phyloP scores from a whole-genome alignment of 2,797 vertebrate genomes.

The Ctenopoma kingsleyae region DNA sequence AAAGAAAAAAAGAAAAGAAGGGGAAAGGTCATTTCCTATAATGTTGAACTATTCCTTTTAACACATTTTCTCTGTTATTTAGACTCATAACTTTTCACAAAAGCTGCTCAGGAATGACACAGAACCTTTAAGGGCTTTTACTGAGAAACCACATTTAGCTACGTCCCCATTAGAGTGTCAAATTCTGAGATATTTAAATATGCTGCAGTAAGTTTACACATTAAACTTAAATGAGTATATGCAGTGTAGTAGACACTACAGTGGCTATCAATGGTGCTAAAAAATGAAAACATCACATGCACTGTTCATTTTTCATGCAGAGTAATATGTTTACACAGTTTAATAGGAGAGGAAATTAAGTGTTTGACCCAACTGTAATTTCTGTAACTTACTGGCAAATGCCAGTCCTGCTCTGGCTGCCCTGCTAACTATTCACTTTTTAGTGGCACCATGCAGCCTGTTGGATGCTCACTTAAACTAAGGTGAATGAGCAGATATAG shows the following conservation, averaged over 20 bases:
- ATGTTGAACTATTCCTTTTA: too few relatives aligned
- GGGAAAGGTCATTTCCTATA: too few relatives aligned
- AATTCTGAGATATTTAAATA: conserved; percentile 11
- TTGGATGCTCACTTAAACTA: conserved; percentile 20
- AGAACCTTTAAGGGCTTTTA: background rate
- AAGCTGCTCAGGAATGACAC: background rate
- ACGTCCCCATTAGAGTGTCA: conserved; percentile 5
- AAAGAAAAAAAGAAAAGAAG: too few relatives aligned
- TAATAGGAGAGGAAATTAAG: conserved; percentile 12
- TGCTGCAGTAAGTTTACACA: background rate
- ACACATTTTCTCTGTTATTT: background rate
- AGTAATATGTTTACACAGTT: conserved; percentile 5
- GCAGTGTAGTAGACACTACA: background rate
- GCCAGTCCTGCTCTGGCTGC: conserved; percentile 14
- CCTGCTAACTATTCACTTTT: conserved; percentile 10
- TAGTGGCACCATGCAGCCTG: conserved; percentile 20
- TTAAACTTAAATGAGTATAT: too few relatives aligned
- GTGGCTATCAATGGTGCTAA: background rate
- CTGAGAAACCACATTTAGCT: background rate
- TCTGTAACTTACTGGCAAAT: conserved; percentile 2
- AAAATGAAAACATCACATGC: conserved; percentile 9
- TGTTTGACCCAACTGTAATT: conserved; percentile 10
- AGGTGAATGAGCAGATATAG: conserved; percentile 28
- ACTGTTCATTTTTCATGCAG: conserved; percentile 19
- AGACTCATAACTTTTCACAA: background rate